Percentiles rank a stretch among this genome's conserved stretches.
These are phyloP conservation scores for Agrotis exclamationis DNA, from an alignment of 2,888 invertebrate genomes.

Conservation along the genomic window DNA sequence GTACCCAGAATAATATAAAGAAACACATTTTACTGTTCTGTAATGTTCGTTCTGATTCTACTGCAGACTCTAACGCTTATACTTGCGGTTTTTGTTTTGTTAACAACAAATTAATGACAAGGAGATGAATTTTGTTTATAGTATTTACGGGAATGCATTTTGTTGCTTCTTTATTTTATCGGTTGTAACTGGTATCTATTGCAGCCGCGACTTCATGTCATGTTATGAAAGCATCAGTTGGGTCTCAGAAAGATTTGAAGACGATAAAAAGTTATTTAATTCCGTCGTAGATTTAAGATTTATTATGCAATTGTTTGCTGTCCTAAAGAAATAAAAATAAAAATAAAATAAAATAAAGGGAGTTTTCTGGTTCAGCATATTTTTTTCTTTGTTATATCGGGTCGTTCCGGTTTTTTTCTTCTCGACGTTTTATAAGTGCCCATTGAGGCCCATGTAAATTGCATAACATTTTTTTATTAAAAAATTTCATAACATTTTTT, in stretches of 20 bases:
- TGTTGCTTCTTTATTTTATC: not conserved
- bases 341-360: no score
- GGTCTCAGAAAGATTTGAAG: not conserved
- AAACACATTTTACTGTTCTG: not conserved
- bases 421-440: no score
- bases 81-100: not conserved
- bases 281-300: no score
- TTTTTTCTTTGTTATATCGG: not conserved
- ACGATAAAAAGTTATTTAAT: not conserved
- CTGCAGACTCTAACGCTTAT: not conserved
- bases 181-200: not conserved
- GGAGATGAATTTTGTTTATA: not conserved
- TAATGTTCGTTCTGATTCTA: not conserved
- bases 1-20: not conserved
- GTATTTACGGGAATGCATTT: not conserved
- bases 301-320: no score
- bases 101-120: not conserved
- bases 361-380: not conserved
- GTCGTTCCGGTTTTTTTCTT: not conserved
- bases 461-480: no score
- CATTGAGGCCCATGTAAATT: no score
- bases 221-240: not conserved
- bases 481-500: no score
- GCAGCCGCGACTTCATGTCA: constrained; percentile 11
- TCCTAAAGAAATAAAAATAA: no score